Evolutionary conservation across 2,113 vertebrate species (phyloP).

Genomic region (Morone chrysops): DNA sequence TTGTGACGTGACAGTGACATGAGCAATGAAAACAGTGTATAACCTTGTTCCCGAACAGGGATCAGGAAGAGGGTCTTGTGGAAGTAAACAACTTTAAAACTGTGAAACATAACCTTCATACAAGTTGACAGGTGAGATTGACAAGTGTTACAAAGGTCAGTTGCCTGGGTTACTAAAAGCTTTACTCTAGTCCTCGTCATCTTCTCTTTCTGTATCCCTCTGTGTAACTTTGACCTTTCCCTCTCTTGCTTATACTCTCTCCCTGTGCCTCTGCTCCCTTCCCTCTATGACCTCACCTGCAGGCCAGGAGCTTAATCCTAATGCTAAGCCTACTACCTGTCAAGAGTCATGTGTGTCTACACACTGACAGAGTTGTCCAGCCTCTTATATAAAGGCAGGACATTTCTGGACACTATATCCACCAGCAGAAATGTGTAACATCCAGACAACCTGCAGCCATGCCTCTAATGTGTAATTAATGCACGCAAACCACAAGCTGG

Average conservation of each 20-base stretch:
- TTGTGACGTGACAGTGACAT: neutral
- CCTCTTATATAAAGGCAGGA: constrained; percentile 65
- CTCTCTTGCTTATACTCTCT: neutral
- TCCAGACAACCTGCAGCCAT: neutral
- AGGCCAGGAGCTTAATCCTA: constrained; percentile 76
- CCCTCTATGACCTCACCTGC: constrained; percentile 55
- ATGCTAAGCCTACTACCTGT: constrained; percentile 82
- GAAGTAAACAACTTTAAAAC: neutral
- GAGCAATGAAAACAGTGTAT: too few species aligned
- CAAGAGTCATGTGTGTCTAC: constrained; percentile 76
- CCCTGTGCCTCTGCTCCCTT: neutral
- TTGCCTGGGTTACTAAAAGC: neutral
- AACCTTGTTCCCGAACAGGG: neutral
- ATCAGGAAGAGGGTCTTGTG: neutral
- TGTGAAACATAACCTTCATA: neutral
- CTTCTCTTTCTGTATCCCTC: constrained; percentile 15
- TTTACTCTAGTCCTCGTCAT: neutral
- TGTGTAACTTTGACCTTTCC: constrained; percentile 28
- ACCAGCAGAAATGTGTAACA: constrained; percentile 13
- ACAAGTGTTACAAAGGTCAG: neutral
- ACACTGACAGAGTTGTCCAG: constrained; percentile 54
- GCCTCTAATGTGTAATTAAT: neutral
- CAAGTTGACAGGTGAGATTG: neutral
- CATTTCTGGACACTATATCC: constrained; percentile 43
- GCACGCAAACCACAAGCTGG: neutral